Evolutionary conservation across 92 coral and sea anemone genomes (phyloP).

Genomic region (Epizoanthus fatuus): DNA sequence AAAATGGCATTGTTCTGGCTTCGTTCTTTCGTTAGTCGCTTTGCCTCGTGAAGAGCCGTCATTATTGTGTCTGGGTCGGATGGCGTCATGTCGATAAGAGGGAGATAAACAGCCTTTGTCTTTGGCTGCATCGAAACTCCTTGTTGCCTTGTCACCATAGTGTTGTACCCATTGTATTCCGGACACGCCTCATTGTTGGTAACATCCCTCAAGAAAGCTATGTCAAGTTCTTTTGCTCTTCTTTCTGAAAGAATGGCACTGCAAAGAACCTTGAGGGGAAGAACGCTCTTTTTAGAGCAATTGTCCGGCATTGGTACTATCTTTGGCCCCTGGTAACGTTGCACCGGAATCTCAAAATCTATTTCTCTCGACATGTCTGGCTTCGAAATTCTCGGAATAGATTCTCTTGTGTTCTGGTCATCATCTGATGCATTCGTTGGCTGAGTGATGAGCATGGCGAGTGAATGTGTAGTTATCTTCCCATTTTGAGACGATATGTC

Average conservation of each 20-base stretch:
- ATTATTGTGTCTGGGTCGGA: conserved; percentile 74
- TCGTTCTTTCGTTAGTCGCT: conserved; percentile 64
- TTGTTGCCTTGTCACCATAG: conserved; percentile 45
- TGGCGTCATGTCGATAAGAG: conserved; percentile 71
- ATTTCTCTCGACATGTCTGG: conserved; percentile 55
- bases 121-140: conserved; percentile 58
- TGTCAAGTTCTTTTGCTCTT: conserved; percentile 72
- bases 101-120: conserved; percentile 68
- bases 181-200: conserved; percentile 44
- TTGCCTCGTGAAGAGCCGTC: conserved; percentile 72
- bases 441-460: conserved; percentile 66
- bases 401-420: conserved; percentile 43
- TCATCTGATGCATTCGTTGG: conserved; percentile 53
- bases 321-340: conserved; percentile 78
- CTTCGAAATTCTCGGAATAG: conserved; percentile 69
- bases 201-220: conserved; percentile 53
- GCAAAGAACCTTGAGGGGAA: conserved; percentile 73
- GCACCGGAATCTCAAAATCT: conserved; percentile 60
- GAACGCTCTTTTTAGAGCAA: conserved; percentile 59
- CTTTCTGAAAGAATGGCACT: conserved; percentile 46
- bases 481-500: conserved; percentile 78
- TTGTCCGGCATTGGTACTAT: conserved; percentile 64
- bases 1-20: conserved; percentile 64
- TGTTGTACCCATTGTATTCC: conserved; percentile 76
- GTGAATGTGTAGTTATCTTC: conserved; percentile 67